Evolutionary conservation across 2,797 vertebrate genomes (phyloP).

Genomic region (Acipenser ruthenus): DNA sequence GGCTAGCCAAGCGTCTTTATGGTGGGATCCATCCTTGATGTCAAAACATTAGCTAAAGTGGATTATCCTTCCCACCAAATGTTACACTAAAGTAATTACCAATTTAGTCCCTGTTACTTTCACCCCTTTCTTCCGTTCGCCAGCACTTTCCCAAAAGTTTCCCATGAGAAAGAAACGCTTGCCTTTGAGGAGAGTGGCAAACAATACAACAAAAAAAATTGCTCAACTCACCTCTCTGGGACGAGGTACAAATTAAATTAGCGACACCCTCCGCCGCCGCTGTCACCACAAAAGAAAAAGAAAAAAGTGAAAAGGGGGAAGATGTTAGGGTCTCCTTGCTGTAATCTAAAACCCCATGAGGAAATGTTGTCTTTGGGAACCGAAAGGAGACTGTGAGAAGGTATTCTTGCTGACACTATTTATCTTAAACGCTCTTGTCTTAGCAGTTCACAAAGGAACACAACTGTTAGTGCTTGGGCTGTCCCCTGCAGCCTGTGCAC

Average conservation of each 20-base stretch:
- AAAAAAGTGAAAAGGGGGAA: slow-evolving; percentile 27
- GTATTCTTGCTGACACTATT: slow-evolving; percentile 69
- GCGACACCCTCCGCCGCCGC: slow-evolving; percentile 4
- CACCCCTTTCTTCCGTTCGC: slow-evolving; percentile 18
- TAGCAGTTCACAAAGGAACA: slow-evolving; percentile 46
- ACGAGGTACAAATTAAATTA: slow-evolving; percentile 27
- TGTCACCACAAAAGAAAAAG: background rate
- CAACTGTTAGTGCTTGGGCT: slow-evolving; percentile 68
- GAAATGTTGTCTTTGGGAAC: slow-evolving; percentile 62
- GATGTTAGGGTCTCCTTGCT: slow-evolving; percentile 27
- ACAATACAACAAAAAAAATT: slow-evolving; percentile 24
- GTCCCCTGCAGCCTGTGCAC: slow-evolving; percentile 69
- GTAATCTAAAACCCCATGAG: slow-evolving; percentile 41
- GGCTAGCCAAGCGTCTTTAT: background rate
- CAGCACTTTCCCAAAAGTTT: slow-evolving; percentile 32
- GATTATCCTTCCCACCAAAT: slow-evolving; percentile 16
- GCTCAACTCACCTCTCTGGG: slow-evolving; percentile 29
- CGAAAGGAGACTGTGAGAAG: slow-evolving; percentile 55
- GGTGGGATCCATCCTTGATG: background rate
- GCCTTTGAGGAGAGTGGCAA: slow-evolving; percentile 26
- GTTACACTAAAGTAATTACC: slow-evolving; percentile 3
- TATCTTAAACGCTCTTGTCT: slow-evolving; percentile 73
- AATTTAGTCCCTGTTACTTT: slow-evolving; percentile 10
- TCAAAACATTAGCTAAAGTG: slow-evolving; percentile 3
- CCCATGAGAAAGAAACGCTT: slow-evolving; percentile 39